These are phyloP conservation scores for Oreocharis arfaki DNA, from an alignment of 2,113 vertebrate species.

Conservation along the genomic window DNA sequence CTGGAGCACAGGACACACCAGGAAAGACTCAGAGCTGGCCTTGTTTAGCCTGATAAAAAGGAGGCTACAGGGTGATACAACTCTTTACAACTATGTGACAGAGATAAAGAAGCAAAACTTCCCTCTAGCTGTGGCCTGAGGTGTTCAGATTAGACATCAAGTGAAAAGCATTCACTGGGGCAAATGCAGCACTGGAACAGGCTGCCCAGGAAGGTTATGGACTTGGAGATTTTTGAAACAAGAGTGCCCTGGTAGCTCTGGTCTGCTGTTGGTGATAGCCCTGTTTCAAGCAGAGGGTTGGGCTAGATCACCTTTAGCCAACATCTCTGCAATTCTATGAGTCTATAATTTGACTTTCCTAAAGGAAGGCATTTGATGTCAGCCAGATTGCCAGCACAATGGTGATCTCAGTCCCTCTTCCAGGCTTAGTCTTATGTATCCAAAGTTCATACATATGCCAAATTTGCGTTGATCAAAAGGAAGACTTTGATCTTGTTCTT, in stretches of 20 bases:
- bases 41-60: not conserved
- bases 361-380: not conserved
- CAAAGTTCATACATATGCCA: not conserved
- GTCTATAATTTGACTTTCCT: not conserved
- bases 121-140: not conserved
- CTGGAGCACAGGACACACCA: not conserved
- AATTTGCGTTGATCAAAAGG: not conserved
- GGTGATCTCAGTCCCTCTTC: not conserved
- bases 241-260: not conserved
- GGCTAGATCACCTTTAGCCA: not conserved
- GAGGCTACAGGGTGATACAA: not conserved
- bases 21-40: not conserved
- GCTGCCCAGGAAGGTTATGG: not conserved
- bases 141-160: not conserved
- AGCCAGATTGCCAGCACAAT: not conserved
- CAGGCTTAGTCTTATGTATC: not conserved
- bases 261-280: not conserved
- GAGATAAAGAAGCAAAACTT: not conserved
- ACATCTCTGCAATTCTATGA: not conserved
- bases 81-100: not conserved
- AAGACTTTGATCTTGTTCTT: not conserved
- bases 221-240: not conserved
- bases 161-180: not conserved
- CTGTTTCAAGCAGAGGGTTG: not conserved
- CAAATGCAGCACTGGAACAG: not conserved